Base-by-base conservation (phyloP, 1,140 invertebrate genomes). In the Zophobas morio region DNA sequence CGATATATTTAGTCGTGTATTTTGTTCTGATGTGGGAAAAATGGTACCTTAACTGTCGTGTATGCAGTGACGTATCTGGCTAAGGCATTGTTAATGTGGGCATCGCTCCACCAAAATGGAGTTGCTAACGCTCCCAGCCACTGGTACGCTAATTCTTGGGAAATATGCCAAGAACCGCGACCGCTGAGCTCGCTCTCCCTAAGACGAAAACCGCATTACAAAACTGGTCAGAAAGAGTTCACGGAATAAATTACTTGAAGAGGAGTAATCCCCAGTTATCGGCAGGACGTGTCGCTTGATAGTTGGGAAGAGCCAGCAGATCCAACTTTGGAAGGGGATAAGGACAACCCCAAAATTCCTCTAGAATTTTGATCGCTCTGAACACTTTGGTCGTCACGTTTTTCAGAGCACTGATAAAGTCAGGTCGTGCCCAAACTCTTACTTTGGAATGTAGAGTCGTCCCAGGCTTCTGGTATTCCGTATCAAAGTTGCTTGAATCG, bases 251-350 rank as follows among this genome's bases (percentile, higher is more conserved):
- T 86, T 88, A 95, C 94, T 91, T 94, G 84, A 94, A 93, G 6
- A 94, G 87, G 78, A 94, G 90, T 2, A 95, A 86, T 1, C 94
- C 94, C 93, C 93, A 95, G 82, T 90, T 92, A 81, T 94, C 92
- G 49, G 92, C 92, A 0, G 92, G 91, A 80, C 90, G 90, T 0
- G 89, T 88, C 0, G 89, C 89, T 77, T 91, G 90, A 82, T 96
- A 95, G 81, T 93, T 94, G 0, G 96, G 96, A 57, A 98, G 87
- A 0, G 95, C 96, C 0, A 98, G 90, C 6, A 97, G 87, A 86
- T 98, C 96, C 66, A 95, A 85, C 85, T 94, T 92, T 0, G 89
- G 86, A 6, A 96, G 84, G 1, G 95, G 93, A 82, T 96, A 92
- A 0, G 88, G 86, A 34, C 90, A 87, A 46, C 90, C 90, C 84